Evolutionary conservation across 2,113 vertebrate genomes (phyloP), one percentile per base, ranked within the genome.

Genomic region (Leptobrachium ailaonicum): DNA sequence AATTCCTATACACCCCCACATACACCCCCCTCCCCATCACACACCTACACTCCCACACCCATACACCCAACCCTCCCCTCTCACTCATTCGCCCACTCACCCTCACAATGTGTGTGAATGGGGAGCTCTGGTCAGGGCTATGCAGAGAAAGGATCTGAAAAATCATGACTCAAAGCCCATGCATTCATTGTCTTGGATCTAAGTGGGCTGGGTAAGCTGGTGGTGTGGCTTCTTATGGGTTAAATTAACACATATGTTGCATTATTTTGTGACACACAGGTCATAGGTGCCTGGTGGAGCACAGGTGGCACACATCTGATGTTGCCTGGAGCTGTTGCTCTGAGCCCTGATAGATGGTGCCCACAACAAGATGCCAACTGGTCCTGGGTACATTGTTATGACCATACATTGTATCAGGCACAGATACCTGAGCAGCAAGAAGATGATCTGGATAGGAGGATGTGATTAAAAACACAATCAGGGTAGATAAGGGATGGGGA

Each of bases 41-140:
- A 69, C 47, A 40, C 20, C 4, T 32, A 64, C 62, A 20, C 62
- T 2, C 60, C 60, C 60, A 12, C 60, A 5, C 62, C 14, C 62
- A 32, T 13, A 64, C n/a, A 20, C 60, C 10, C 8, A 62, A 54
- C 50, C 50, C 50, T 11, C 1, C 50, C 50, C 50, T 2, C 50
- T 54, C 4, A 32, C 20, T 6, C 63, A 41, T 41, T 41, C 71
- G 50, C 71, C 47, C 71, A 42, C 66, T 54, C 14, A 9, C 44
- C 44, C 67, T 45, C 47, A 50, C 44, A 66, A 43, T 4, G 6
- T 1, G 2, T 2, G 20, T 10, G 13, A 44, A 44, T 8, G 11
- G 45, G 10, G 56, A 74, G 72, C 54, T 62, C 20, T 63, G 56
- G 72, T 45, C 73, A 75, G 20, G 4, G 41, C 58, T 73, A 8